phyloP scores from a whole-genome alignment of 2,888 invertebrate species.

The Cacoxenus indagator region DNA sequence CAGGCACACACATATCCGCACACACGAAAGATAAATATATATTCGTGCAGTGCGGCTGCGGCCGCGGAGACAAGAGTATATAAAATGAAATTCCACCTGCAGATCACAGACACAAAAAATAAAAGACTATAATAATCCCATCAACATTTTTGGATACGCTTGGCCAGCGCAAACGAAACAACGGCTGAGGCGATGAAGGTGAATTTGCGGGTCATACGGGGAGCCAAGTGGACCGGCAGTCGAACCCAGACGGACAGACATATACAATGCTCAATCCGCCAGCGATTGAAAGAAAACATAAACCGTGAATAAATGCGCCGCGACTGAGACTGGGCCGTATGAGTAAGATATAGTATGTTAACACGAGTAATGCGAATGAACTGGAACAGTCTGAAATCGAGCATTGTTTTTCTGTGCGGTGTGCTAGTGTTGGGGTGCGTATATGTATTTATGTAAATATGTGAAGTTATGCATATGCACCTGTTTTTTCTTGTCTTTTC shows the following conservation, averaged over 20 bases:
- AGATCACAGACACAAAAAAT: slow-evolving; percentile 33
- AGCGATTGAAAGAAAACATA: slow-evolving; percentile 6
- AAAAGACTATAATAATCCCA: slow-evolving; percentile 59
- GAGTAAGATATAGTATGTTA: slow-evolving; percentile 31
- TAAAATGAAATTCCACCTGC: slow-evolving; percentile 41
- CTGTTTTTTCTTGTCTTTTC: too few species aligned
- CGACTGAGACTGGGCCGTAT: not conserved
- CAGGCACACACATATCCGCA: slow-evolving; percentile 10
- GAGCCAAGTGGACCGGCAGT: not conserved
- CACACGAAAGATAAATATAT: not conserved
- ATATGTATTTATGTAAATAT: slow-evolving; percentile 19
- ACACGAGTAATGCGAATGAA: slow-evolving; percentile 48
- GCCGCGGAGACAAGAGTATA: not conserved
- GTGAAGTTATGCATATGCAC: slow-evolving; percentile 55
- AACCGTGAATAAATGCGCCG: slow-evolving; percentile 4
- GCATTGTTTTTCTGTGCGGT: slow-evolving; percentile 4
- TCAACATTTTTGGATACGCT: slow-evolving; percentile 65
- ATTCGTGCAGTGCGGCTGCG: not conserved
- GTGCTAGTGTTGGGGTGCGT: slow-evolving; percentile 26
- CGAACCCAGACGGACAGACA: not conserved
- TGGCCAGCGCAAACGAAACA: slow-evolving; percentile 49
- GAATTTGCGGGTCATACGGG: not conserved
- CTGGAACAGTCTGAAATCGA: slow-evolving; percentile 53
- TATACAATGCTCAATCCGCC: not conserved
- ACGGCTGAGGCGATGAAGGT: not conserved